Conservation (phyloP, 2,113 vertebrate species). For the Micronycteris hirsuta region DNA sequence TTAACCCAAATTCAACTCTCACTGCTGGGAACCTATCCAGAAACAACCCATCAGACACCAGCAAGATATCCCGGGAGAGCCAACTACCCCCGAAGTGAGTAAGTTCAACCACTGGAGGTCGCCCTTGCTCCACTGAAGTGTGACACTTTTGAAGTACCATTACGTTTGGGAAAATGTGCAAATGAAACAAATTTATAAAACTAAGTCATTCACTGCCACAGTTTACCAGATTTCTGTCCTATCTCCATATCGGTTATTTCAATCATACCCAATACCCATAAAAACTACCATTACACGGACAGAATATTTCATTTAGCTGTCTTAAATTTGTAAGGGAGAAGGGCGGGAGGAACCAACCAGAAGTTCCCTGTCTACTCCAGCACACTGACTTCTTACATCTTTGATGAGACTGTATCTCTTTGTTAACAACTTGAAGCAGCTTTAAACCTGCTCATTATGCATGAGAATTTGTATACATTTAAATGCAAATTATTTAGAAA, state of each 20-base stretch:
- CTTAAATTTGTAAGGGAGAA: neutral
- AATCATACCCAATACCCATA: neutral
- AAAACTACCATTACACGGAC: neutral
- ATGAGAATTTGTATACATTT: neutral
- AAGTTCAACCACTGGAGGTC: slow-evolving; percentile 22
- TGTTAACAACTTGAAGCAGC: neutral
- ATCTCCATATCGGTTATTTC: neutral
- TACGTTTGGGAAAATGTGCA: neutral
- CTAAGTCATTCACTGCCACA: neutral
- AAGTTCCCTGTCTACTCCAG: neutral
- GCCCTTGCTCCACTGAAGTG: neutral
- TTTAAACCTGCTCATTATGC: neutral
- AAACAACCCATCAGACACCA: neutral
- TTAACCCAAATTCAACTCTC: neutral
- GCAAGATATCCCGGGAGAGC: neutral
- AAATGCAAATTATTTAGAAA: slow-evolving; percentile 17
- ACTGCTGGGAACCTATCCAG: neutral
- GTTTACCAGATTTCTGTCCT: neutral
- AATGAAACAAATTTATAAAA: neutral
- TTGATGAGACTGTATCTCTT: neutral
- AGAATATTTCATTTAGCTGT: neutral
- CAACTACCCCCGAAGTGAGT: neutral
- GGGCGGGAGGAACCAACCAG: neutral
- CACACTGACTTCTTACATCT: neutral
- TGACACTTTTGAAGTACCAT: neutral